Evolutionary conservation across 2,888 invertebrate species (phyloP).

Genomic region (Netelia inedita): DNA sequence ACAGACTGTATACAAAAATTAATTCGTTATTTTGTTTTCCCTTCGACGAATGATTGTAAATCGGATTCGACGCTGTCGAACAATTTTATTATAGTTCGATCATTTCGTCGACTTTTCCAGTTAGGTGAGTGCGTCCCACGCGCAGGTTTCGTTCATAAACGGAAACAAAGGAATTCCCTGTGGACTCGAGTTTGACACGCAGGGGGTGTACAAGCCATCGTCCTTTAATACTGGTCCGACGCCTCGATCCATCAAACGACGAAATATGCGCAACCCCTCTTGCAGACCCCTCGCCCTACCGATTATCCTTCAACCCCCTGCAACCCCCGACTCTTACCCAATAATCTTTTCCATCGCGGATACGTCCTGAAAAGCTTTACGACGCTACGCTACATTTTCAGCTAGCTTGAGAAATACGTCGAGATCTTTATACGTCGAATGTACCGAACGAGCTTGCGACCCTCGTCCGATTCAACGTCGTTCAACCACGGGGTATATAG

Average conservation of each 20-base stretch:
- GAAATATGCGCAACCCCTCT: conserved; percentile 42
- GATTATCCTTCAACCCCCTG: conserved; percentile 2
- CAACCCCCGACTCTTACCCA: neutral
- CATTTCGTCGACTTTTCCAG: no score
- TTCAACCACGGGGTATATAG: neutral
- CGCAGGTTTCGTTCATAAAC: no score
- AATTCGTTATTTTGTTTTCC: no score
- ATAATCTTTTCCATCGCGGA: conserved; percentile 47
- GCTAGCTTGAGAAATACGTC: conserved; percentile 35
- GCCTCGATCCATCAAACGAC: conserved; percentile 66
- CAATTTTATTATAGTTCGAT: no score
- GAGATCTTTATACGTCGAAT: neutral
- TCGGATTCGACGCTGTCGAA: no score
- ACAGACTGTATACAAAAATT: no score
- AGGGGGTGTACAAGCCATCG: neutral
- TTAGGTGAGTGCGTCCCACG: no score
- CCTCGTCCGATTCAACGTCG: conserved; percentile 26
- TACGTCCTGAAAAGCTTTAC: conserved; percentile 33
- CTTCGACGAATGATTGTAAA: no score
- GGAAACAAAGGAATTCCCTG: no score
- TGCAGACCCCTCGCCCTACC: conserved; percentile 46
- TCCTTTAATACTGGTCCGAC: conserved; percentile 28
- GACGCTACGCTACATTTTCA: conserved; percentile 11
- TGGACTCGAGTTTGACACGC: neutral
- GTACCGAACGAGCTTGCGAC: conserved; percentile 9